A percentile compares a stretch with the other conserved stretches of the same genome.
Evolutionary conservation across 2,888 invertebrate species (phyloP).

Genomic region (Folsomia candida): DNA sequence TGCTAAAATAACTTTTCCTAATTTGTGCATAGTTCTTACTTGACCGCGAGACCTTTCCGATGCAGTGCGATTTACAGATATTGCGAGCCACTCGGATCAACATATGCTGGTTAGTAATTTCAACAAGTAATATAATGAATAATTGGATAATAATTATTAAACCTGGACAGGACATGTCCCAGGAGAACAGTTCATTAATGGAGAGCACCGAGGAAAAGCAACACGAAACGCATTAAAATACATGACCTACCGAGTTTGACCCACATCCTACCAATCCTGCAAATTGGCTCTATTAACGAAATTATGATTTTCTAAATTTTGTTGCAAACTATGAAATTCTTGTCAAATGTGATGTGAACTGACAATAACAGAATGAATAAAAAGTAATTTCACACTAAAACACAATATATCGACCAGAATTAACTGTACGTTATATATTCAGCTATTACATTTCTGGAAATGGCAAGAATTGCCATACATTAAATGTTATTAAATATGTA

Average conservation of each 20-base stretch:
- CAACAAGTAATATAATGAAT: conserved; percentile 1
- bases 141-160: background rate
- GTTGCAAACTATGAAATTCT: background rate
- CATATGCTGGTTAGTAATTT: conserved; percentile 35
- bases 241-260: conserved; percentile 45
- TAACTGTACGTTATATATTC: too few relatives aligned
- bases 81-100: conserved; percentile 40
- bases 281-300: background rate
- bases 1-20: background rate
- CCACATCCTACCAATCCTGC: too few relatives aligned
- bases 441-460: too few relatives aligned
- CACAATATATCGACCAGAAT: too few relatives aligned
- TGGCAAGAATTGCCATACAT: too few relatives aligned
- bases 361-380: background rate
- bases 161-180: conserved; percentile 40
- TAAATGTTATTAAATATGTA: too few relatives aligned
- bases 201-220: conserved; percentile 39
- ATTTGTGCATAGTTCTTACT: conserved; percentile 40
- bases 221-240: conserved; percentile 48
- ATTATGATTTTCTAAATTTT: background rate
- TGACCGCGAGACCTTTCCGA: conserved; percentile 46
- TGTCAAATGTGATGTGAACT: background rate
- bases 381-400: background rate
- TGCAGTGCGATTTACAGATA: conserved; percentile 45
- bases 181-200: conserved; percentile 43